Evolutionary conservation across 2,888 invertebrate species (phyloP).

Genomic region (Eurois occulta): DNA sequence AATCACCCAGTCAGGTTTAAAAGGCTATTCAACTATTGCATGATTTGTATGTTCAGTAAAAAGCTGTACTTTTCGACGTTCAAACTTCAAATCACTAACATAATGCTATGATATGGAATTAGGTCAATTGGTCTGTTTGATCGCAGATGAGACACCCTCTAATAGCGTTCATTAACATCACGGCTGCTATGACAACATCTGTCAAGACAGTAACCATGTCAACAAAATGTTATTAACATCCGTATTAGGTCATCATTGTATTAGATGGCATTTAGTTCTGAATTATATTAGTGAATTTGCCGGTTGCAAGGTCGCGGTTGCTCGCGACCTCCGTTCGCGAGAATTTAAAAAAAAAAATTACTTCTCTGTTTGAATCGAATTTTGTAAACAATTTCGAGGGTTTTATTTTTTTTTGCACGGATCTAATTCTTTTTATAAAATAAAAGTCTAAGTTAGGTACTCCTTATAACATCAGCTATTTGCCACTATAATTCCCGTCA

Average conservation of each 20-base stretch:
- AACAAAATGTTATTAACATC: background rate
- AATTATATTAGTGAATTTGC: background rate
- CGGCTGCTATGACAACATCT: slow-evolving; percentile 21
- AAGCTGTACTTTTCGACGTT: background rate
- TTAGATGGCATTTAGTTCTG: background rate
- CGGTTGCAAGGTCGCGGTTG: too few species aligned
- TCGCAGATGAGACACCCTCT: slow-evolving; percentile 13
- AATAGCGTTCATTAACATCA: slow-evolving; percentile 22
- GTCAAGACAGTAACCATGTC: slow-evolving; percentile 23
- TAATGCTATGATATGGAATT: background rate
- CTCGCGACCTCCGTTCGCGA: background rate
- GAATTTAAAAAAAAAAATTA: background rate
- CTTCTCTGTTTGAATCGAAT: background rate
- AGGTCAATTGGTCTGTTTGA: slow-evolving; percentile 34
- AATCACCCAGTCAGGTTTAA: background rate
- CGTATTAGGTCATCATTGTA: slow-evolving; percentile 15
- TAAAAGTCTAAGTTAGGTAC: background rate
- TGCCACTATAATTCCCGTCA: background rate
- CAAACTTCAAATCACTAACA: background rate
- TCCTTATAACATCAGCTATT: background rate
- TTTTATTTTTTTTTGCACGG: background rate
- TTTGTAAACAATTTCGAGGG: background rate
- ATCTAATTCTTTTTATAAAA: background rate
- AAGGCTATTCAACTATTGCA: background rate
- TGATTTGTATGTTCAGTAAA: background rate